A percentile compares a stretch with the other conserved stretches of the same genome.
These are phyloP conservation scores for Tribolium castaneum DNA, from an alignment of 1,140 invertebrate genomes.

Conservation along the genomic window DNA sequence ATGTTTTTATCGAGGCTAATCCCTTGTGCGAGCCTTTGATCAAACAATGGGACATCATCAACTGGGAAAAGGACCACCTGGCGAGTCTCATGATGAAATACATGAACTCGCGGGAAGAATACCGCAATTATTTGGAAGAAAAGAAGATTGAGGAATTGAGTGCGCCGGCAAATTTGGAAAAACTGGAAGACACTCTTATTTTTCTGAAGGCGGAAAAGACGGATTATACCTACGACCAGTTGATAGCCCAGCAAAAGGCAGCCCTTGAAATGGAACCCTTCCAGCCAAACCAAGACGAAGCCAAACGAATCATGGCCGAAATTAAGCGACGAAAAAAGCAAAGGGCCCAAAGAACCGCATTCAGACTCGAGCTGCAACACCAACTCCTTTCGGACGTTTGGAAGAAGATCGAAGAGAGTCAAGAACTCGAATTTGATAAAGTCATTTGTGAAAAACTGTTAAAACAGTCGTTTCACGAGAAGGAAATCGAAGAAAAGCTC, in stretches of 20 bases:
- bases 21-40: constrained; percentile 60
- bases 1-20: constrained; percentile 55
- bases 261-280: constrained; percentile 38
- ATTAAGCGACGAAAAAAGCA: constrained; percentile 55
- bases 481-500: constrained; percentile 71
- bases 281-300: constrained; percentile 44
- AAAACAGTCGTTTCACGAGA: constrained; percentile 72
- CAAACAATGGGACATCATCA: constrained; percentile 65
- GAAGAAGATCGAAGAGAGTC: constrained; percentile 59
- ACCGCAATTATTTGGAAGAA: constrained; percentile 50
- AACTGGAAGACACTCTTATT: background rate
- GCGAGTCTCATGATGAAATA: constrained; percentile 54
- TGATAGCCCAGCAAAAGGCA: constrained; percentile 45
- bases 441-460: constrained; percentile 68
- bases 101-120: constrained; percentile 51
- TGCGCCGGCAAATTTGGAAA: background rate
- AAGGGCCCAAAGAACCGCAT: constrained; percentile 45
- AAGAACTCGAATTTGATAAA: constrained; percentile 66
- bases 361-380: constrained; percentile 56
- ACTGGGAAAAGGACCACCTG: constrained; percentile 68
- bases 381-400: constrained; percentile 60
- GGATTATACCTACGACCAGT: constrained; percentile 47
- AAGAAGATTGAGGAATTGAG: constrained; percentile 27
- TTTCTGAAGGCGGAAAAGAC: background rate
- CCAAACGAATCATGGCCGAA: constrained; percentile 55